Conservation (phyloP, 2,888 invertebrate genomes). For the Diloba caeruleocephala region DNA sequence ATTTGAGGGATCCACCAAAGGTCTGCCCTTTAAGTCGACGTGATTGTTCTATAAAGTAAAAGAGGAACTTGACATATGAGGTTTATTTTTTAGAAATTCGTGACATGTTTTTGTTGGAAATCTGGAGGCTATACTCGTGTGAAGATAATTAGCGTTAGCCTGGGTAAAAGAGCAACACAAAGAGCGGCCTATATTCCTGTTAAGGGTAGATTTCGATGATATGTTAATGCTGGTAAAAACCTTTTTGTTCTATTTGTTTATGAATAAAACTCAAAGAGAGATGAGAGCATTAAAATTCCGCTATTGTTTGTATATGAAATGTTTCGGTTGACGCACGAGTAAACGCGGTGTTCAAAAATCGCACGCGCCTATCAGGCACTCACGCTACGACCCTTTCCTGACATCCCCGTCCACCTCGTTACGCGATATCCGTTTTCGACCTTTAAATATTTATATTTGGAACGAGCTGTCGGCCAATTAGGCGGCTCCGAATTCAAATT, state of each 20-base stretch:
- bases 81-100: no score
- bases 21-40: constrained; percentile 42
- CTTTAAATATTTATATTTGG: constrained; percentile 78
- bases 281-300: constrained; percentile 33
- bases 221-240: background rate
- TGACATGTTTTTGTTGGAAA: no score
- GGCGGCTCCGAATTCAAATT: constrained; percentile 75
- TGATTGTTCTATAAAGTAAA: constrained; percentile 36
- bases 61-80: constrained; percentile 29
- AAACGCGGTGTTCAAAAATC: constrained; percentile 50
- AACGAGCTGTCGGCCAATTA: constrained; percentile 81
- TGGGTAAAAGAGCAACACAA: background rate
- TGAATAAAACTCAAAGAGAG: constrained; percentile 31
- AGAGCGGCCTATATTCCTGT: background rate
- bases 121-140: no score
- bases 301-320: constrained; percentile 48
- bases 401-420: constrained; percentile 58
- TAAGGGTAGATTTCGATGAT: background rate
- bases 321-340: constrained; percentile 41
- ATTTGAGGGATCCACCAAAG: constrained; percentile 69
- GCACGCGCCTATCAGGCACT: constrained; percentile 37
- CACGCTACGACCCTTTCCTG: constrained; percentile 46
- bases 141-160: no score
- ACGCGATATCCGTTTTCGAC: constrained; percentile 65
- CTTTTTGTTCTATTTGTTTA: constrained; percentile 24